A percentile compares a stretch with the other conserved stretches of the same genome.
phyloP scores from a whole-genome alignment of 2,113 vertebrate genomes.

The Paratilapia polleni region DNA sequence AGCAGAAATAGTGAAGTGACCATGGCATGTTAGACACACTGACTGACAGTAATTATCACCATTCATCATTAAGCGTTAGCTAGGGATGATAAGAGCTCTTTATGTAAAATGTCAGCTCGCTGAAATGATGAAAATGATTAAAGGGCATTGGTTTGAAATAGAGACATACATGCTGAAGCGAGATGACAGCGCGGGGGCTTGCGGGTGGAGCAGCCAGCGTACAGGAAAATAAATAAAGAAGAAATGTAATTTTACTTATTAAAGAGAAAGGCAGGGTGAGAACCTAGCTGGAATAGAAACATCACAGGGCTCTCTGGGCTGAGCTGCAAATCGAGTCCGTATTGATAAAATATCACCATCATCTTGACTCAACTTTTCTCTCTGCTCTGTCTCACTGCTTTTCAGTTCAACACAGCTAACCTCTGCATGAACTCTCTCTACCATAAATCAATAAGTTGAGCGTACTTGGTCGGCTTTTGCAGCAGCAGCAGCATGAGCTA shows the following conservation, averaged over 20 bases:
- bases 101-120: slow-evolving; percentile 58
- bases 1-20: slow-evolving; percentile 15
- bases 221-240: slow-evolving; percentile 59
- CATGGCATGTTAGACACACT: slow-evolving; percentile 9
- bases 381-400: slow-evolving; percentile 23
- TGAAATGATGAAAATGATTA: slow-evolving; percentile 63
- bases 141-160: slow-evolving; percentile 52
- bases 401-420: slow-evolving; percentile 48
- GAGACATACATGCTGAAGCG: slow-evolving; percentile 41
- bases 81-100: slow-evolving; percentile 56
- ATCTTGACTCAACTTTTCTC: slow-evolving; percentile 42
- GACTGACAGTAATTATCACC: slow-evolving; percentile 64
- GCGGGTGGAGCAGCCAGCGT: neutral
- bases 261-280: slow-evolving; percentile 37
- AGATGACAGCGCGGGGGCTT: slow-evolving; percentile 41
- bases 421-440: slow-evolving; percentile 59
- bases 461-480: slow-evolving; percentile 33
- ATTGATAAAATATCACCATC: slow-evolving; percentile 68
- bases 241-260: slow-evolving; percentile 63
- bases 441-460: slow-evolving; percentile 60
- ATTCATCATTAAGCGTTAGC: slow-evolving; percentile 57
- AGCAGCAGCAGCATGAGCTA: neutral
- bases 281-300: slow-evolving; percentile 17
- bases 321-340: slow-evolving; percentile 27
- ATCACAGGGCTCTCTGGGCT: slow-evolving; percentile 37